Conservation (phyloP, 2,888 invertebrate genomes). For the Caenorhabditis plicata region DNA sequence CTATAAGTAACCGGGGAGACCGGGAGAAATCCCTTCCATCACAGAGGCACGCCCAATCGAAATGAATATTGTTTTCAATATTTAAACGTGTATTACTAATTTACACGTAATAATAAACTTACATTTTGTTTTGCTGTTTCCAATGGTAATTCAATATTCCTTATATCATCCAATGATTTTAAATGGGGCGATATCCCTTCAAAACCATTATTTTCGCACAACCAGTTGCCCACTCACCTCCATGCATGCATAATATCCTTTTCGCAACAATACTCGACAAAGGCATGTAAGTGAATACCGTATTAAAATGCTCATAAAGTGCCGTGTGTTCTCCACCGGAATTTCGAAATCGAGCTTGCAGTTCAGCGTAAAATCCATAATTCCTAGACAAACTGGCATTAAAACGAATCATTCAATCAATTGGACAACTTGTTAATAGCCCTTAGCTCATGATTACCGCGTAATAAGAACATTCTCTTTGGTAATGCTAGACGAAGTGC, state of each 20-base stretch:
- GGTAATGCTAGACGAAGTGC: slow-evolving; percentile 51
- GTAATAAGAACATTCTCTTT: slow-evolving; percentile 46
- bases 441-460: slow-evolving; percentile 57
- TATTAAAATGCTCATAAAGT: slow-evolving; percentile 51
- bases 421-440: slow-evolving; percentile 54
- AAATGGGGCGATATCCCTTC: slow-evolving; percentile 44
- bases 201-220: too few species aligned
- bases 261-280: slow-evolving; percentile 46
- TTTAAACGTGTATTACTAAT: too few species aligned
- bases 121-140: slow-evolving; percentile 17
- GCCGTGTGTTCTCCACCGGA: slow-evolving; percentile 5
- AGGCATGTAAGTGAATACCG: slow-evolving; percentile 57
- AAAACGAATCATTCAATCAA: neutral
- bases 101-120: neutral
- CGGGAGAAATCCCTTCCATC: too few species aligned
- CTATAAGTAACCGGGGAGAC: too few species aligned
- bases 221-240: slow-evolving; percentile 20
- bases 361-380: slow-evolving; percentile 50
- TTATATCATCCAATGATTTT: slow-evolving; percentile 50
- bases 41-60: too few species aligned
- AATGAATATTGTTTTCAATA: too few species aligned
- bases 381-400: slow-evolving; percentile 26
- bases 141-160: slow-evolving; percentile 39
- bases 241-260: slow-evolving; percentile 57
- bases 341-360: slow-evolving; percentile 32